Base-by-base conservation (phyloP, 2,888 invertebrate species). In the Amblyjoppa proteus region DNA sequence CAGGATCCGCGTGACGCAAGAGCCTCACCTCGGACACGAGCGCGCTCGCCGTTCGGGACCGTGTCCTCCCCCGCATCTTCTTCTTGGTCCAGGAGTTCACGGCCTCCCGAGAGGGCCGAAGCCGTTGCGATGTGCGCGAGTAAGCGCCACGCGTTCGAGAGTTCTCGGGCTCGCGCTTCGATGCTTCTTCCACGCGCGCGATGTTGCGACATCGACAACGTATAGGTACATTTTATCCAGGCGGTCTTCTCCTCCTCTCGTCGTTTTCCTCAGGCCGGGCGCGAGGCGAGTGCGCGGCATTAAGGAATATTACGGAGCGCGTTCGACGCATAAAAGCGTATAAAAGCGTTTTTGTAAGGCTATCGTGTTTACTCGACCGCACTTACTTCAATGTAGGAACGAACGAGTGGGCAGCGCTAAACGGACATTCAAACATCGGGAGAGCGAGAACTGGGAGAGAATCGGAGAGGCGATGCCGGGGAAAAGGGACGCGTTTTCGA, bases 171-270 rank as follows among this genome's bases (percentile, higher is more conserved):
- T 66, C 61, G 74, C 74, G 20, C 56, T 20, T 56, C 58, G 58
- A 49, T 16, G 81, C 45, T 66, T 61, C 74, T 38, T 78, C 68
- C 82, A 70, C 80, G 53, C 84, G 71, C 31, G 69, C 76, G 38
- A 76, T 45, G 81, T 87, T 87, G 77, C 87, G 85, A 83, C 87
- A 87, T 82, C 85, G 83, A 81, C 83, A 74, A 77, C 82, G 78
- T 58, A 69, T 58, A 69, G 81, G 75, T 77, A 77, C 77, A 76
- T 75, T 49, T 49, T 4, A 71, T 58, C 71, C 84, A 20, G 16
- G 20, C 34, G 38, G 45, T 20, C 82, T 9, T 56, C 64, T 49
- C 31, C 45, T 71, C 79, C 77, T 75, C 79, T 79, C 75, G 5
- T 49, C 69, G 53, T 58, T 74, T 53, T 28, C 61, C 28, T 68